These are phyloP conservation scores for Tridacna crocea DNA, from an alignment of 2,888 invertebrate species.

Conservation along the genomic window DNA sequence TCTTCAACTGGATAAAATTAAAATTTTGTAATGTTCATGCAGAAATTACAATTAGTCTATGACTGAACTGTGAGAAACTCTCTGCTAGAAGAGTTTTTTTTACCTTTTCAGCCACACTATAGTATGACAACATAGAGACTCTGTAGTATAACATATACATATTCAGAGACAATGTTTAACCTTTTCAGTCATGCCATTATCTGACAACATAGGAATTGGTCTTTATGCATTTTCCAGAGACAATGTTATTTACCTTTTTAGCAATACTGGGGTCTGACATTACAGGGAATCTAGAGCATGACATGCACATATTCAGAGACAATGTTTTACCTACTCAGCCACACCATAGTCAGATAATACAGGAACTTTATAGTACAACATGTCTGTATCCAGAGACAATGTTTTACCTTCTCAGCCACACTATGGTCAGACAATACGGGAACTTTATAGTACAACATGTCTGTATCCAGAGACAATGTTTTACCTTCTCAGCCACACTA, in stretches of 20 bases:
- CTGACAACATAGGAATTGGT: slow-evolving; percentile 77
- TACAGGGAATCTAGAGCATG: slow-evolving; percentile 79
- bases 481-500: slow-evolving; percentile 74
- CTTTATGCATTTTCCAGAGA: slow-evolving; percentile 77
- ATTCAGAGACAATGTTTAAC: too few species aligned
- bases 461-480: too few species aligned
- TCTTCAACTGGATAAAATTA: too few species aligned
- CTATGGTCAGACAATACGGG: too few species aligned
- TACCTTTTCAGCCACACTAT: slow-evolving; percentile 74
- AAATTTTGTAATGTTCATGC: too few species aligned
- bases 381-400: too few species aligned
- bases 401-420: too few species aligned
- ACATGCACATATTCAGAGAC: slow-evolving; percentile 76
- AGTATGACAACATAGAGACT: too few species aligned
- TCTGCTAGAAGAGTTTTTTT: slow-evolving; percentile 34
- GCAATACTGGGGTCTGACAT: slow-evolving; percentile 72
- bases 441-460: too few species aligned
- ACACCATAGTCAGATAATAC: slow-evolving; percentile 75
- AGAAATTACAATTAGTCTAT: too few species aligned
- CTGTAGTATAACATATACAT: too few species aligned
- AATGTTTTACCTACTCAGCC: slow-evolving; percentile 75
- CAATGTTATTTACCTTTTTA: slow-evolving; percentile 77
- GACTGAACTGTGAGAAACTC: too few species aligned
- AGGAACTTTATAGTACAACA: slow-evolving; percentile 79
- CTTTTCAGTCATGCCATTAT: slow-evolving; percentile 73